Base-by-base conservation (phyloP, 2,888 invertebrate genomes). In the Vesta saturnalis region DNA sequence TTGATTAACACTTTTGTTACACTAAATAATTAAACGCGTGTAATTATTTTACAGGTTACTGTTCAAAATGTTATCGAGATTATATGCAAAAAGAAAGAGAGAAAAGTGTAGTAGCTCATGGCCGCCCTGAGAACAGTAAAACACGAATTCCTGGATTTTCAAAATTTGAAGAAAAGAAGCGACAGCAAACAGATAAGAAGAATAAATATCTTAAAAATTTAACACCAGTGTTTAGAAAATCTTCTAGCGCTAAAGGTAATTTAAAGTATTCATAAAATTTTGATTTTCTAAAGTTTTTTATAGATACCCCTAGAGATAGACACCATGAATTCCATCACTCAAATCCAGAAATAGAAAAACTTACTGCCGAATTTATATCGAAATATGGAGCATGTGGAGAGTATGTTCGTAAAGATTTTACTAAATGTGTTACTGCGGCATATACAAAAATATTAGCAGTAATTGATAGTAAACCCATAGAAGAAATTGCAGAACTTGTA, bases 41-140 rank as follows among this genome's bases (percentile, higher is more conserved):
- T 54, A 65, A 43, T 64, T 47, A 55, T 1, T 58, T 61, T 69
- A 19, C 64, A 84, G 85, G 98, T 1, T 96, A 96, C 83, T 99
- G 99, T 84, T 99, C 99, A 54, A 94, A 96, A 85, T 99, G 99
- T 83, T 95, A 95, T 85, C 89, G 96, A 60, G 94, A 95, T 77
- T 89, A 90, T 77, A 87, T 92, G 82, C 90, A 89, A 74, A 86
- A 84, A 66, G 87, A 89, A 77, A 84, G 88, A 71, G 87, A 83
- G 82, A 89, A 88, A 80, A 77, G 67, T 76, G 73, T 59, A 60
- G 60, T 71, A 70, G 69, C 69, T 71, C 70, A 71, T 63, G 60
- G 30, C 67, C 75, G 21, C 64, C 57, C 71, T 35, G 75, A 80
- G 19, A 75, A 77, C 49, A 73, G 78, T 2, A 86, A 85, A 18